Percentiles rank a stretch among this genome's conserved stretches.
phyloP scores from a whole-genome alignment of 23 tunicate species.

The Corella eumyota region DNA sequence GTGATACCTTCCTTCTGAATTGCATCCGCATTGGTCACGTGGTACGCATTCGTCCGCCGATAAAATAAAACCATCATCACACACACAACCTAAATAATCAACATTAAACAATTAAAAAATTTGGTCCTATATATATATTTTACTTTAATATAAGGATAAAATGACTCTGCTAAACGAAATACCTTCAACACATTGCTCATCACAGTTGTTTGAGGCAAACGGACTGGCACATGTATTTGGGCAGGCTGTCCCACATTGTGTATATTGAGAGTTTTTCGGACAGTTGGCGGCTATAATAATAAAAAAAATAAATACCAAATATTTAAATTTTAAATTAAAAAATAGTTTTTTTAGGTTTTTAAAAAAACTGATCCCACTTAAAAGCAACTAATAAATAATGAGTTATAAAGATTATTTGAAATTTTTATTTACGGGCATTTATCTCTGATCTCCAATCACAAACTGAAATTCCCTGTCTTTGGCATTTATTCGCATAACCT shows the following conservation, averaged over 20 bases:
- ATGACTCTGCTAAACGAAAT: not conserved
- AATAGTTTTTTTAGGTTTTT: too few species aligned
- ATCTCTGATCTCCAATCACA: slow-evolving; percentile 54
- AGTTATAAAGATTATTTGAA: not conserved
- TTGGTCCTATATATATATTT: not conserved
- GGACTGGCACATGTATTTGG: slow-evolving; percentile 44
- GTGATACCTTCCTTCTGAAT: slow-evolving; percentile 30
- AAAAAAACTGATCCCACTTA: too few species aligned
- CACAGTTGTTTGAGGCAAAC: slow-evolving; percentile 11
- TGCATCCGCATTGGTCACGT: slow-evolving; percentile 35
- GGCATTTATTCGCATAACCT: slow-evolving; percentile 37
- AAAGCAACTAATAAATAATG: too few species aligned
- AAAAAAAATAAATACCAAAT: too few species aligned
- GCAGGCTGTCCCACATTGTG: slow-evolving; percentile 44
- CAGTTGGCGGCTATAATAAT: slow-evolving; percentile 45
- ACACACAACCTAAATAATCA: slow-evolving; percentile 34
- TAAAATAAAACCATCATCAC: slow-evolving; percentile 29
- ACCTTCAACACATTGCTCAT: slow-evolving; percentile 61
- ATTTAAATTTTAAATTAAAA: not conserved
- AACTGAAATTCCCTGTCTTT: slow-evolving; percentile 4
- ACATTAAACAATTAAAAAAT: not conserved
- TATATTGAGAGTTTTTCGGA: slow-evolving; percentile 42
- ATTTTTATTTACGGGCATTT: slow-evolving; percentile 17
- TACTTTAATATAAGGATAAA: not conserved
- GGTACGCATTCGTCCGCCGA: slow-evolving; percentile 44